Evolutionary conservation across 1,140 invertebrate genomes (phyloP).

Genomic region (Sycophaga agraensis): DNA sequence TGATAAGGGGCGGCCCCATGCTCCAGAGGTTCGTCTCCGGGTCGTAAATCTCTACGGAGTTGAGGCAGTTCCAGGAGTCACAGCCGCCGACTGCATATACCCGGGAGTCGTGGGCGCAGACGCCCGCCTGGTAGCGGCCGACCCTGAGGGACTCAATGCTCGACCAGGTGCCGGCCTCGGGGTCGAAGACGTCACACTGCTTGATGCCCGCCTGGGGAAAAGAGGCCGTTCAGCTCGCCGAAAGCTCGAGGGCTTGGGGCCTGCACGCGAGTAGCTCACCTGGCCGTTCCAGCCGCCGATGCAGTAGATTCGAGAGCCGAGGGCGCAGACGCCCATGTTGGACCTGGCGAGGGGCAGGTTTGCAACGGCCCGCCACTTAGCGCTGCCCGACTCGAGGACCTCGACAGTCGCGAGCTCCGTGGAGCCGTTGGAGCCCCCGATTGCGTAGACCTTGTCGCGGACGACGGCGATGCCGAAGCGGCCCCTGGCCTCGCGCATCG

Average conservation of each 20-base stretch:
- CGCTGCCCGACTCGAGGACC: constrained; percentile 58
- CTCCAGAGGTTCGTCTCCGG: constrained; percentile 61
- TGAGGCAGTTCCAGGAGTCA: constrained; percentile 79
- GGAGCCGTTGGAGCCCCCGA: constrained; percentile 78
- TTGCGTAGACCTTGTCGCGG: constrained; percentile 69
- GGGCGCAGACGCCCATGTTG: constrained; percentile 71
- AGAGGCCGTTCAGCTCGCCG: too few relatives aligned
- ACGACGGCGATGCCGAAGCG: constrained; percentile 74
- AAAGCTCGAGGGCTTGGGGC: too few relatives aligned
- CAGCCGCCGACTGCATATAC: constrained; percentile 81
- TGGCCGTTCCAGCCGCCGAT: constrained; percentile 82
- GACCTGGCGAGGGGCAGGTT: constrained; percentile 67
- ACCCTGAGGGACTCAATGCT: constrained; percentile 67
- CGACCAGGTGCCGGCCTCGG: constrained; percentile 65
- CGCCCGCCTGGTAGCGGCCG: constrained; percentile 77
- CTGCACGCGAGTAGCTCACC: constrained; percentile 26
- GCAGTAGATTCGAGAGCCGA: constrained; percentile 73
- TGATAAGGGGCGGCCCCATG: constrained; percentile 61
- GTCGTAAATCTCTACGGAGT: constrained; percentile 71
- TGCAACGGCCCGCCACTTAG: constrained; percentile 67
- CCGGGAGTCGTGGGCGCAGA: constrained; percentile 66
- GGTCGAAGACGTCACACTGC: constrained; percentile 74
- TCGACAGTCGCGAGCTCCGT: constrained; percentile 72
- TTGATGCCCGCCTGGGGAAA: constrained; percentile 62
- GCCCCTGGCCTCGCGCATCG: constrained; percentile 73